A percentile compares a stretch with the other conserved stretches of the same genome.
phyloP scores from a whole-genome alignment of 2,888 invertebrate genomes.

The Dysmachus trigonus region DNA sequence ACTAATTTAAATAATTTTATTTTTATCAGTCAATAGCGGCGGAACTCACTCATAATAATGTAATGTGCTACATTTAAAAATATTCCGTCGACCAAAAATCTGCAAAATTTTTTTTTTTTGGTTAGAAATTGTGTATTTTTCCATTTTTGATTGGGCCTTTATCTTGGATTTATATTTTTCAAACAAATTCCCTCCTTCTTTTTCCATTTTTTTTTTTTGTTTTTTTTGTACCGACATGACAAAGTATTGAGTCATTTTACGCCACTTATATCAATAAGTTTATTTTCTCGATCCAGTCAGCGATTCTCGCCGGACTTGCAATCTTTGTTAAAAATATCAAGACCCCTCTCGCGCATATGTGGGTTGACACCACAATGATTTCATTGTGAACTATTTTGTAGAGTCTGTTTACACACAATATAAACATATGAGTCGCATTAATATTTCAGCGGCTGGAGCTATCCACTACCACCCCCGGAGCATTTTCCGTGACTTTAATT shows the following conservation, averaged over 20 bases:
- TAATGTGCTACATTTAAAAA: not conserved
- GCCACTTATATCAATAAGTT: not conserved
- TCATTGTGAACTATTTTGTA: not conserved
- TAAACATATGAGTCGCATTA: not conserved
- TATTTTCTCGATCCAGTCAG: not conserved
- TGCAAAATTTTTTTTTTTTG: not conserved
- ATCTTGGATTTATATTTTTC: not conserved
- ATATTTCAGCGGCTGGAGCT: conserved; percentile 1
- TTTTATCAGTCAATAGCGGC: too few relatives aligned
- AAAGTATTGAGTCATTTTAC: not conserved
- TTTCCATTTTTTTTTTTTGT: too few relatives aligned
- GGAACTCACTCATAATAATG: too few relatives aligned
- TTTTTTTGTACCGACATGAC: not conserved
- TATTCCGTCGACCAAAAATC: not conserved
- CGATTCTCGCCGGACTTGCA: not conserved
- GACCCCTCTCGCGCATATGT: not conserved
- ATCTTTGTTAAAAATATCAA: not conserved
- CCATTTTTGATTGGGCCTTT: not conserved
- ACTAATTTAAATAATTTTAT: too few relatives aligned
- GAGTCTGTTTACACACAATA: not conserved
- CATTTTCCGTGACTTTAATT: not conserved
- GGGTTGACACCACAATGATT: not conserved
- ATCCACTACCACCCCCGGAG: not conserved
- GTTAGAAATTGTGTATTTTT: not conserved
- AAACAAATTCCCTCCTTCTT: not conserved